These are phyloP conservation scores for Ypsolopha sequella DNA, from an alignment of 2,888 invertebrate species.

Conservation along the genomic window DNA sequence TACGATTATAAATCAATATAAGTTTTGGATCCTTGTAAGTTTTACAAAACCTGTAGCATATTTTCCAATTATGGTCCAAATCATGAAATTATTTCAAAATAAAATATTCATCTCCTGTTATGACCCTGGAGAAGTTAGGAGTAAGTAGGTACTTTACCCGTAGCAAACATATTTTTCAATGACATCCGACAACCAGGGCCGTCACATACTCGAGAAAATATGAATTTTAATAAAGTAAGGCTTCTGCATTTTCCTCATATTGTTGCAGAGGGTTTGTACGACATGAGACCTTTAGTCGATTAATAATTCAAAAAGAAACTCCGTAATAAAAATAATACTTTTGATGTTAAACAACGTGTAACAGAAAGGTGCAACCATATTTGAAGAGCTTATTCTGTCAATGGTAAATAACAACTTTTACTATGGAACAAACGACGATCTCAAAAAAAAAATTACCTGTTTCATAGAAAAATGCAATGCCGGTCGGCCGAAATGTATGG, in stretches of 20 bases:
- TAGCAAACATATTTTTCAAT: neutral
- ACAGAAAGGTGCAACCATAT: too few species aligned
- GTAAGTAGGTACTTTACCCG: too few species aligned
- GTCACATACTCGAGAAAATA: slow-evolving; percentile 23
- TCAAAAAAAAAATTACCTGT: too few species aligned
- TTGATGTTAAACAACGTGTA: too few species aligned
- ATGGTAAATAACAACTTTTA: too few species aligned
- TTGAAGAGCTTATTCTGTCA: too few species aligned
- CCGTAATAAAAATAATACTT: neutral
- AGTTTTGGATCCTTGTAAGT: neutral
- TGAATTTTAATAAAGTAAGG: slow-evolving; percentile 27
- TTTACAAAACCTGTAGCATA: neutral
- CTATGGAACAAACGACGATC: too few species aligned
- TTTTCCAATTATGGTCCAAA: neutral
- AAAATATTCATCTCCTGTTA: too few species aligned
- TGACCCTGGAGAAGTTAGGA: too few species aligned
- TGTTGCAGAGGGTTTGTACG: neutral
- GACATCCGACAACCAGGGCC: slow-evolving; percentile 5
- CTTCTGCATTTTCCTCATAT: slow-evolving; percentile 12
- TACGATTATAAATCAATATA: neutral
- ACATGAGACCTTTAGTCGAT: neutral
- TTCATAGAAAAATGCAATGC: too few species aligned
- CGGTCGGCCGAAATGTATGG: too few species aligned
- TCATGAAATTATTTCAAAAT: neutral
- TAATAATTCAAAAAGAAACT: neutral